phyloP scores from a whole-genome alignment of 2,888 invertebrate genomes.

The Vanessa cardui region DNA sequence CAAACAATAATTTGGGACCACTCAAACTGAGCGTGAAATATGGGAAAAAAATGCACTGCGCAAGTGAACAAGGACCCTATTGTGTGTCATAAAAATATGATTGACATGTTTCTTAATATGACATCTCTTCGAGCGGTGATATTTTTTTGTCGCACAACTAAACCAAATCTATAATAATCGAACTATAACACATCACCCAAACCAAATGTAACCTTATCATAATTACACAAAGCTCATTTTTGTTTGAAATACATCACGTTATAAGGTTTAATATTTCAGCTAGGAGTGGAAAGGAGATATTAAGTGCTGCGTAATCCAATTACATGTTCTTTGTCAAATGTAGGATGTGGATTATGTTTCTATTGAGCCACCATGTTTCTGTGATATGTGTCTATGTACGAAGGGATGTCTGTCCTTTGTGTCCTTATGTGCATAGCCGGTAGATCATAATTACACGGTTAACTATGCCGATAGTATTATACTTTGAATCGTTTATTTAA shows the following conservation, averaged over 20 bases:
- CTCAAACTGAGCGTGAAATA: conserved; percentile 78
- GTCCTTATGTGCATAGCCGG: conserved; percentile 52
- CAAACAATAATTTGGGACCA: conserved; percentile 55
- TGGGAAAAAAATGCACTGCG: conserved; percentile 69
- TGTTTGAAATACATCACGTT: not conserved
- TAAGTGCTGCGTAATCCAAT: conserved; percentile 80
- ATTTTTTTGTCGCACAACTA: conserved; percentile 78
- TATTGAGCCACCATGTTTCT: conserved; percentile 72
- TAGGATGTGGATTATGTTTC: conserved; percentile 82
- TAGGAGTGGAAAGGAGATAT: conserved; percentile 74
- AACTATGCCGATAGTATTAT: conserved; percentile 12
- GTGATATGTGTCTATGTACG: conserved; percentile 65
- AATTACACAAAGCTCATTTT: conserved; percentile 38
- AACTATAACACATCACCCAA: conserved; percentile 27
- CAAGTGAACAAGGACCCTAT: conserved; percentile 76
- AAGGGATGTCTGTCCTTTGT: conserved; percentile 71
- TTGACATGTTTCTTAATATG: conserved; percentile 83
- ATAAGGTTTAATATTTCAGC: conserved; percentile 53
- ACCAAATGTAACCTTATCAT: conserved; percentile 5
- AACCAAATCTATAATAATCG: conserved; percentile 49
- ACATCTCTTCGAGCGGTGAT: conserved; percentile 81
- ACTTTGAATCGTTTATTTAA: not conserved
- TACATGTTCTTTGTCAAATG: conserved; percentile 77
- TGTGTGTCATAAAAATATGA: conserved; percentile 82
- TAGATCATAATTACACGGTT: conserved; percentile 63